Base-by-base conservation (phyloP, 1,140 invertebrate species). In the Tetragnatha versicolor region DNA sequence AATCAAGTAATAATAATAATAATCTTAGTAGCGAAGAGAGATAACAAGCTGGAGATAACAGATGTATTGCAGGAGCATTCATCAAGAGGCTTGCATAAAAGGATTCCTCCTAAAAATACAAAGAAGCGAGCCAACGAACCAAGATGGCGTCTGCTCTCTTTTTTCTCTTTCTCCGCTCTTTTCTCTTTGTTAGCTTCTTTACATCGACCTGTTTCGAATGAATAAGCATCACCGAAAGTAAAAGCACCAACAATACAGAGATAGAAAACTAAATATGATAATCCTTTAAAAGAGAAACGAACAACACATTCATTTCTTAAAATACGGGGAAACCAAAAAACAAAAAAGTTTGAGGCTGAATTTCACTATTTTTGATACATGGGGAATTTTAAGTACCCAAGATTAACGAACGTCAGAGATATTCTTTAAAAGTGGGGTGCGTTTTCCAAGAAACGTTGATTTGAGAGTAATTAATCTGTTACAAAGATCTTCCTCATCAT, bases 81-180 rank as follows among this genome's bases (percentile, higher is more conserved):
- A 68, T 68, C 63, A 68, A 47, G 20, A n/a, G n/a, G n/a, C n/a
- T n/a, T n/a, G 25, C 42, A 49, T 68, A 68, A 68, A 68, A 49
- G 45, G 49, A 47, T 68, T 12, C 45, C n/a, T n/a, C n/a, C 14
- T 33, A 58, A 58, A 31, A 58, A 14, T 17, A 31, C 42, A 68
- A 47, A 47, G 63, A 45, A 47, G 31, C n/a, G n/a, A n/a, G n/a
- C n/a, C n/a, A n/a, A n/a, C n/a, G 31, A 58, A 27, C 7, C 27
- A 68, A 68, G 37, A 68, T 68, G 63, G 63, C 63, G 63, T 1
- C 27, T 22, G 31, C 42, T n/a, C 39, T 68, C 6, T 68, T 47
- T 68, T 68, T 31, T 3, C 45, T 22, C 9, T 22, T 68, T 31
- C 22, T 68, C 63, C 49, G 39, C 14, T 3, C 25, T 45, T 45